These are phyloP conservation scores for Chiridota heheva DNA, from an alignment of 35 echinoderm and acorn worm genomes.

Conservation along the genomic window DNA sequence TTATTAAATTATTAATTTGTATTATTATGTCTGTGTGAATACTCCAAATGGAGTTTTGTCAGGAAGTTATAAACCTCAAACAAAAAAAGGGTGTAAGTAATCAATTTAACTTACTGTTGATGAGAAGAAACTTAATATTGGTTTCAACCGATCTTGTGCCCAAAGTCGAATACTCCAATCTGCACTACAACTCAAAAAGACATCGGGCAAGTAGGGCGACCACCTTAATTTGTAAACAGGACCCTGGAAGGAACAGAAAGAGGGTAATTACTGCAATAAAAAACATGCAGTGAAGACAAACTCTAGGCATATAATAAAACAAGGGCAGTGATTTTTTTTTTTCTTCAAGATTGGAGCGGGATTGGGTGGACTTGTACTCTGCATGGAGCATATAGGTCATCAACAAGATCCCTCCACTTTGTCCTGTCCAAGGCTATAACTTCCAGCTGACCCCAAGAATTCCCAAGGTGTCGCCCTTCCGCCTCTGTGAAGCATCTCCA, in stretches of 20 bases:
- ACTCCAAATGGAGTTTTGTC: not conserved
- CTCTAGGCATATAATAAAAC: not conserved
- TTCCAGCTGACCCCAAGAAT: not conserved
- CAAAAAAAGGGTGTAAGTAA: not conserved
- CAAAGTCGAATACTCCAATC: conserved; percentile 98
- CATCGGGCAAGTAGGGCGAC: conserved; percentile 93
- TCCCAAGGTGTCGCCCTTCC: conserved; percentile 3
- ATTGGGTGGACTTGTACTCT: too few species aligned
- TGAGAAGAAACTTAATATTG: conserved; percentile 94
- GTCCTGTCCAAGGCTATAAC: too few species aligned
- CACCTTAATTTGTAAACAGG: conserved; percentile 92
- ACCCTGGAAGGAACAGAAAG: conserved; percentile 61
- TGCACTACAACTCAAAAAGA: conserved; percentile 91
- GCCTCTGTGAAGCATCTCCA: too few species aligned
- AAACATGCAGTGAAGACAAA: not conserved
- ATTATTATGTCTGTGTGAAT: too few species aligned
- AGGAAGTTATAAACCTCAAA: too few species aligned
- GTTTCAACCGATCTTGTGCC: conserved; percentile 83
- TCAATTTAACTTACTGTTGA: conserved; percentile 80
- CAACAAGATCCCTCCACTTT: too few species aligned
- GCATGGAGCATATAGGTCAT: too few species aligned
- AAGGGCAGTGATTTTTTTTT: too few species aligned
- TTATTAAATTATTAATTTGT: too few species aligned
- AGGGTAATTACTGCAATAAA: not conserved
- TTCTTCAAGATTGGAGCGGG: not conserved